A percentile compares a stretch with the other conserved stretches of the same genome.
phyloP scores from a whole-genome alignment of 2,888 invertebrate genomes.

The Sarcophaga subvicina region DNA sequence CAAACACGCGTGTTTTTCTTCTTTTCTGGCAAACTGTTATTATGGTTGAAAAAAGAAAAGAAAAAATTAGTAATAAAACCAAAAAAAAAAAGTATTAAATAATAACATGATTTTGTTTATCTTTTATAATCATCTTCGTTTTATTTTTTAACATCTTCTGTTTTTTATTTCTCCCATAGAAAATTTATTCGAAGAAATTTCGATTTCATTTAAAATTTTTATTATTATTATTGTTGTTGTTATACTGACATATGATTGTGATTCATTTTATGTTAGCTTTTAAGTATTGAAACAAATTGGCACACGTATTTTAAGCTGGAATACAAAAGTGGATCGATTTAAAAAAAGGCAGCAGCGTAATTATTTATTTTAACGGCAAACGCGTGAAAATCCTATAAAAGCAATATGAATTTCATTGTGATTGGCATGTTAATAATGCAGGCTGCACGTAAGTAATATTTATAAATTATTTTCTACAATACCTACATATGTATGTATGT shows the following conservation, averaged over 20 bases:
- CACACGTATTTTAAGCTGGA: slow-evolving; percentile 48
- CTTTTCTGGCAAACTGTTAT: slow-evolving; percentile 16
- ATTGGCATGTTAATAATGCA: slow-evolving; percentile 80
- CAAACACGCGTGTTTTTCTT: slow-evolving; percentile 6
- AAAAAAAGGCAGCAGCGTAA: slow-evolving; percentile 23
- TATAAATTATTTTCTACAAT: neutral
- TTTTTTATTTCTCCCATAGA: slow-evolving; percentile 22
- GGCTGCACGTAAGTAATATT: slow-evolving; percentile 77
- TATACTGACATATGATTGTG: neutral
- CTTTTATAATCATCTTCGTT: slow-evolving; percentile 20
- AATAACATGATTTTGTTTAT: slow-evolving; percentile 50
- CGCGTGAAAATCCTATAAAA: slow-evolving; percentile 37
- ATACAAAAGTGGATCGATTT: slow-evolving; percentile 44
- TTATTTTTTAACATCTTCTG: neutral
- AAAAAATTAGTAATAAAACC: neutral
- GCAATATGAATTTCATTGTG: slow-evolving; percentile 78
- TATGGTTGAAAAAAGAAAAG: neutral
- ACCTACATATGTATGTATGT: too few species aligned
- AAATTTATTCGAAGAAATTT: slow-evolving; percentile 50
- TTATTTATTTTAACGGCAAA: slow-evolving; percentile 32
- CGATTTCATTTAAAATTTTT: slow-evolving; percentile 48
- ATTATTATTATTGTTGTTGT: slow-evolving; percentile 30
- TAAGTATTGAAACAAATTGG: slow-evolving; percentile 37
- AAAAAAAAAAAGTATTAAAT: slow-evolving; percentile 51
- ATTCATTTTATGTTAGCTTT: slow-evolving; percentile 1